These are phyloP conservation scores for Pipra filicauda DNA, from an alignment of 2,113 vertebrate genomes.

Conservation along the genomic window DNA sequence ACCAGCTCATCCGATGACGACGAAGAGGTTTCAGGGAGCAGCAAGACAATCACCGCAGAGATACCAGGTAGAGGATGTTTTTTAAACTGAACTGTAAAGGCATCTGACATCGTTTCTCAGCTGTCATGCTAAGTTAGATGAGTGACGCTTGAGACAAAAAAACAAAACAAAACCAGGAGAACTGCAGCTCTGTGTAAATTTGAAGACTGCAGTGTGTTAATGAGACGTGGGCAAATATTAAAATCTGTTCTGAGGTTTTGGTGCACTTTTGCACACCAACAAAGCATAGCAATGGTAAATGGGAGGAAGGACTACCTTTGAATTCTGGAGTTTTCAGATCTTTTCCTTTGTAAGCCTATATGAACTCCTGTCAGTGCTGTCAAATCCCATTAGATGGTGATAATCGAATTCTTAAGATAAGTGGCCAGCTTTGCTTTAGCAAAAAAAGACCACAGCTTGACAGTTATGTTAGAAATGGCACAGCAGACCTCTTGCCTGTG, in stretches of 20 bases:
- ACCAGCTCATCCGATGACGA: conserved; percentile 89
- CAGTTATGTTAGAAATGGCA: conserved; percentile 39
- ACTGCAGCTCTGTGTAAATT: conserved; percentile 77
- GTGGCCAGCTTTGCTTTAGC: conserved; percentile 64
- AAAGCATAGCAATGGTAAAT: conserved; percentile 24
- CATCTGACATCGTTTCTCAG: conserved; percentile 68
- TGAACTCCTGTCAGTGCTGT: conserved; percentile 55
- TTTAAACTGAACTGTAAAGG: conserved; percentile 80
- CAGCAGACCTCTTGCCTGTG: not conserved
- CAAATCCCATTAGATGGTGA: conserved; percentile 49
- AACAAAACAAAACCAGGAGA: conserved; percentile 46
- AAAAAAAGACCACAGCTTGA: not conserved
- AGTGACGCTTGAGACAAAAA: conserved; percentile 66
- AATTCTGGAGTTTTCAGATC: conserved; percentile 59
- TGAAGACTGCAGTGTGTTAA: conserved; percentile 74
- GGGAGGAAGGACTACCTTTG: conserved; percentile 7
- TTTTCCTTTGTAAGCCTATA: conserved; percentile 46
- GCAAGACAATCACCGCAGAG: conserved; percentile 96
- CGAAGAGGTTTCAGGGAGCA: conserved; percentile 89
- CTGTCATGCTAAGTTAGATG: conserved; percentile 73
- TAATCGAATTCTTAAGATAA: conserved; percentile 65
- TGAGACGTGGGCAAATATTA: conserved; percentile 21
- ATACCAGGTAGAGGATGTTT: conserved; percentile 93
- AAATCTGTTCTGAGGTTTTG: conserved; percentile 42
- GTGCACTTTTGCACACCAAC: conserved; percentile 55